Percentiles rank a stretch among this genome's conserved stretches.
Conservation (phyloP, 1,140 invertebrate genomes). For the Ericerus pela region DNA sequence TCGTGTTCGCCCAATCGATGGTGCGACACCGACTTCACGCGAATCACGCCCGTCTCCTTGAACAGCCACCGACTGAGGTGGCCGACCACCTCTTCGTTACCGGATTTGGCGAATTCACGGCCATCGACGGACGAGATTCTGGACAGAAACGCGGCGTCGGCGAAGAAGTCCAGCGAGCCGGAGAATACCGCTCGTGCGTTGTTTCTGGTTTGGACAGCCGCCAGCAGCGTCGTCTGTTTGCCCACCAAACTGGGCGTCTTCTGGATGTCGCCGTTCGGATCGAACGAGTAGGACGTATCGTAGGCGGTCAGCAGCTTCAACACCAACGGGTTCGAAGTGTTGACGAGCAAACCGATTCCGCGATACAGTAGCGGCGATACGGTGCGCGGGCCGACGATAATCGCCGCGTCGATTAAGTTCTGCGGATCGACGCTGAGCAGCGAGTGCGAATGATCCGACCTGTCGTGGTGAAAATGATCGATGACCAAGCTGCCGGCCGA, state of each 20-base stretch:
- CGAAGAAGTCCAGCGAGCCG: constrained; percentile 94
- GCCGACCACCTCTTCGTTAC: constrained; percentile 71
- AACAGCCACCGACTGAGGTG: constrained; percentile 94
- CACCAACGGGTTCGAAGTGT: constrained; percentile 84
- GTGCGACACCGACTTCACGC: constrained; percentile 78
- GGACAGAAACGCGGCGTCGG: constrained; percentile 83
- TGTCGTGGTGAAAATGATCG: constrained; percentile 86
- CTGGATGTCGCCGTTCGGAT: constrained; percentile 57
- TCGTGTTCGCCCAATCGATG: constrained; percentile 68
- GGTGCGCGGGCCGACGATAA: constrained; percentile 65
- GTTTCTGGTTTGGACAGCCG: constrained; percentile 92
- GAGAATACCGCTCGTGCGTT: constrained; percentile 96
- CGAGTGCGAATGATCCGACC: constrained; percentile 74
- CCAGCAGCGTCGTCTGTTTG: constrained; percentile 79
- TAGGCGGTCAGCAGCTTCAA: constrained; percentile 81
- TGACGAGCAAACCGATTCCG: constrained; percentile 81
- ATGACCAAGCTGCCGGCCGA: no score
- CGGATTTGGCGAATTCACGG: constrained; percentile 47
- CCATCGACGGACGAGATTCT: constrained; percentile 55
- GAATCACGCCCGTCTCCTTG: constrained; percentile 83
- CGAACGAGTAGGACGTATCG: constrained; percentile 88
- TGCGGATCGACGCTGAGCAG: constrained; percentile 70
- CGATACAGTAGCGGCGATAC: constrained; percentile 67
- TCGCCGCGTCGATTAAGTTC: constrained; percentile 74
- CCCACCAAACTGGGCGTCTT: neutral